phyloP scores from a whole-genome alignment of 2,113 vertebrate genomes.

The Tenebrosternarchus preto region DNA sequence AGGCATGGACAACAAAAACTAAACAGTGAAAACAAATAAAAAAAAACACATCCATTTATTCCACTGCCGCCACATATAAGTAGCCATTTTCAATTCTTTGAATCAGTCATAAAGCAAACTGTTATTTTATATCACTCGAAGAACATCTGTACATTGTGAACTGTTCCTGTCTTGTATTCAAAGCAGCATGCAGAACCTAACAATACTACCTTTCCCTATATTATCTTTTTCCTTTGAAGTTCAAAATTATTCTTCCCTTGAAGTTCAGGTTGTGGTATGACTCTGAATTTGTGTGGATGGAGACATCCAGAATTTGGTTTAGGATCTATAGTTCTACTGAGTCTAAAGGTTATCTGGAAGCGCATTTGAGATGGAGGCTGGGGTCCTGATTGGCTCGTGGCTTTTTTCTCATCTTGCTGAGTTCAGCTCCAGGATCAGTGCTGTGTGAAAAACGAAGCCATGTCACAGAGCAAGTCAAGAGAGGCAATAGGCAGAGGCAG shows the following conservation, averaged over 20 bases:
- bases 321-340: neutral
- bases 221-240: neutral
- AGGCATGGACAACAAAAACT: no score
- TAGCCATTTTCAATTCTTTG: no score
- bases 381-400: neutral
- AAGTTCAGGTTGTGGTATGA: slow-evolving; percentile 1
- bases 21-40: no score
- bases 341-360: slow-evolving; percentile 10
- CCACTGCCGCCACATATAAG: no score
- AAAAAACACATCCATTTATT: no score
- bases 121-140: neutral
- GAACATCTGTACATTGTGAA: neutral
- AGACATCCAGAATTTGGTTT: neutral
- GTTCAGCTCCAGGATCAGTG: slow-evolving; percentile 1
- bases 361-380: neutral
- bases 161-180: neutral
- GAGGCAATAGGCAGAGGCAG: neutral
- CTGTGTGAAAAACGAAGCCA: neutral
- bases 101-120: neutral
- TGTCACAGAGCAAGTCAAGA: slow-evolving; percentile 8
- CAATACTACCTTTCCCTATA: neutral
- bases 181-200: neutral
- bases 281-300: neutral
- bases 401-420: slow-evolving; percentile 8
- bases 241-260: neutral